Conservation (phyloP, 2,888 invertebrate genomes). For the Eupithecia centaureata region DNA sequence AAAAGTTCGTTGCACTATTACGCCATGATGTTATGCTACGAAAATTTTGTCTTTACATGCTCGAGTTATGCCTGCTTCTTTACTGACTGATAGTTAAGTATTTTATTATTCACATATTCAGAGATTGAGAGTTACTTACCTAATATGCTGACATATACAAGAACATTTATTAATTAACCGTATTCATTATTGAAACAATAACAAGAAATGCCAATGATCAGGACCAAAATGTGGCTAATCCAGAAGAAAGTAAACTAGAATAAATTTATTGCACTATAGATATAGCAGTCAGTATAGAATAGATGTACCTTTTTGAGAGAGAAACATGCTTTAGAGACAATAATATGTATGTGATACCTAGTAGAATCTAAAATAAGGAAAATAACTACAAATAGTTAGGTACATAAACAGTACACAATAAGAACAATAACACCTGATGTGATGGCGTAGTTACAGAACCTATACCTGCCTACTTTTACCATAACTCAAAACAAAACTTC, state of each 20-base stretch:
- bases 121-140: not conserved
- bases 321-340: too few relatives aligned
- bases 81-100: not conserved
- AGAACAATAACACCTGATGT: not conserved
- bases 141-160: not conserved
- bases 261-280: not conserved
- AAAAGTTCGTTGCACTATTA: slow-evolving; percentile 20
- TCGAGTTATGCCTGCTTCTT: not conserved
- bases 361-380: too few relatives aligned
- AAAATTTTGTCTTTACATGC: not conserved
- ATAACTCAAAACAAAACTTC: slow-evolving; percentile 7
- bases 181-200: too few relatives aligned
- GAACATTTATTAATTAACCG: too few relatives aligned
- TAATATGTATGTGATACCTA: too few relatives aligned
- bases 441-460: not conserved
- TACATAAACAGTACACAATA: not conserved
- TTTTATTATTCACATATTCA: not conserved
- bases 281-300: too few relatives aligned
- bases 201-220: not conserved
- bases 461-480: not conserved
- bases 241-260: not conserved
- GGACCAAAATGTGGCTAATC: not conserved
- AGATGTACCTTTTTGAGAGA: too few relatives aligned
- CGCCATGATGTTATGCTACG: slow-evolving; percentile 12
- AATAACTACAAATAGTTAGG: too few relatives aligned